Percentiles rank a stretch among this genome's conserved stretches.
phyloP scores from a whole-genome alignment of 2,888 invertebrate genomes.

The Pristionchus arcanus region DNA sequence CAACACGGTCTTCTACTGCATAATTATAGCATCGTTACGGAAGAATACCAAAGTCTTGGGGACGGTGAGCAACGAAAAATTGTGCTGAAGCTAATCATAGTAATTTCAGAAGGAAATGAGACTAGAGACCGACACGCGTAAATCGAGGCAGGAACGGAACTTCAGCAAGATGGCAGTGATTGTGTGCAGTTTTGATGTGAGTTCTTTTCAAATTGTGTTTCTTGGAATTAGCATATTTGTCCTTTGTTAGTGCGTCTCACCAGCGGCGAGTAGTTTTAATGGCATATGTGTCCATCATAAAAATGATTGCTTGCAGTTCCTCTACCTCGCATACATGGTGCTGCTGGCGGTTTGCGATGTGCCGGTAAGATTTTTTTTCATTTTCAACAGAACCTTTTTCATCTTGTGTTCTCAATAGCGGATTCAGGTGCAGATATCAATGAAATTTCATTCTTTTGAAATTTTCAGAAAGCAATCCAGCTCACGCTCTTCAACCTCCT shows the following conservation, averaged over 20 bases:
- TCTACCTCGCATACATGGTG: conserved; percentile 16
- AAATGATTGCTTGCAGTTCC: not conserved
- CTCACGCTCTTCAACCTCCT: not conserved
- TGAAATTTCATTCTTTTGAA: too few species aligned
- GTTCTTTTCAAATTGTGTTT: too few species aligned
- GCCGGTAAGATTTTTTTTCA: too few species aligned
- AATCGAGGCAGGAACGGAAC: not conserved
- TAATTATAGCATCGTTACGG: not conserved
- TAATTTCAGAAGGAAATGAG: not conserved
- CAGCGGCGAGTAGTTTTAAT: too few species aligned
- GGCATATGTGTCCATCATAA: too few species aligned
- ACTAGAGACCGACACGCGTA: not conserved
- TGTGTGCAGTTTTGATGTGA: conserved; percentile 24
- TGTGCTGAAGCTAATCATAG: too few species aligned
- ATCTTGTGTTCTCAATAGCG: too few species aligned
- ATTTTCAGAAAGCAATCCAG: not conserved
- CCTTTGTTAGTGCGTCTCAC: too few species aligned
- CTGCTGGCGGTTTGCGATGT: not conserved
- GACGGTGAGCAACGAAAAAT: not conserved
- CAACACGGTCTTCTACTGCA: not conserved
- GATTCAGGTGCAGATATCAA: too few species aligned
- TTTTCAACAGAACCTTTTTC: too few species aligned
- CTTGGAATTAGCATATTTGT: too few species aligned
- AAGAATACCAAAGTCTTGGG: not conserved
- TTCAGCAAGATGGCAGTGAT: conserved; percentile 20